Evolutionary conservation across 2,113 vertebrate genomes (phyloP).

Genomic region (Thryonomys swinderianus): DNA sequence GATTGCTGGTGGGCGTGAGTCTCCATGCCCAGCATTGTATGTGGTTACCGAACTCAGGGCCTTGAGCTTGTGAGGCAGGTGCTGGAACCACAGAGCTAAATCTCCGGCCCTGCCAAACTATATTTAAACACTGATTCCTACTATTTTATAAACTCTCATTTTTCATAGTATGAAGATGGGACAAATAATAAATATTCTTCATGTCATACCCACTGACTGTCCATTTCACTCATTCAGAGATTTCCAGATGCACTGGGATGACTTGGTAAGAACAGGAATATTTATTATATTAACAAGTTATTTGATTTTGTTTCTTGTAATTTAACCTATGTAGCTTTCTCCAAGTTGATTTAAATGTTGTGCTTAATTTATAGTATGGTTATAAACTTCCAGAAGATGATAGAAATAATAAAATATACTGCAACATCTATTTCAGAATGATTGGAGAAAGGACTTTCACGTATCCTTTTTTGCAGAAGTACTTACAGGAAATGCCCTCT

Average conservation of each 20-base stretch:
- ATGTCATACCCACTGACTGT: slow-evolving; percentile 86
- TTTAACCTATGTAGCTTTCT: slow-evolving; percentile 43
- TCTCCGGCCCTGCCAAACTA: no score
- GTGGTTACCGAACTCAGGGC: no score
- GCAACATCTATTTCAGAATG: slow-evolving; percentile 92
- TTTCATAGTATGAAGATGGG: slow-evolving; percentile 95
- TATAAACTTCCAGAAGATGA: slow-evolving; percentile 90
- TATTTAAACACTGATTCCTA: slow-evolving; percentile 16
- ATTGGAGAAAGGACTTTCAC: slow-evolving; percentile 91
- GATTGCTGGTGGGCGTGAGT: no score
- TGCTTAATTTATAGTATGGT: slow-evolving; percentile 90
- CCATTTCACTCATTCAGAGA: slow-evolving; percentile 91
- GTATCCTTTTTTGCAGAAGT: slow-evolving; percentile 88
- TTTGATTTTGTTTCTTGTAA: neutral
- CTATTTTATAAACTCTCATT: slow-evolving; percentile 41
- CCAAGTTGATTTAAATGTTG: neutral
- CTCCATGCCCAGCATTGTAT: no score
- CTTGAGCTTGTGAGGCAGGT: no score
- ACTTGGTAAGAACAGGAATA: slow-evolving; percentile 86
- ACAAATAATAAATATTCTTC: slow-evolving; percentile 91
- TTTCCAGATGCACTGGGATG: slow-evolving; percentile 92
- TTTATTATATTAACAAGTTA: neutral
- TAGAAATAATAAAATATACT: slow-evolving; percentile 87
- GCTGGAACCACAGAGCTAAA: no score
- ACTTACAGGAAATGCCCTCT: neutral